These are phyloP conservation scores for Rhopalosiphum maidis DNA, from an alignment of 1,140 invertebrate genomes.

Conservation along the genomic window DNA sequence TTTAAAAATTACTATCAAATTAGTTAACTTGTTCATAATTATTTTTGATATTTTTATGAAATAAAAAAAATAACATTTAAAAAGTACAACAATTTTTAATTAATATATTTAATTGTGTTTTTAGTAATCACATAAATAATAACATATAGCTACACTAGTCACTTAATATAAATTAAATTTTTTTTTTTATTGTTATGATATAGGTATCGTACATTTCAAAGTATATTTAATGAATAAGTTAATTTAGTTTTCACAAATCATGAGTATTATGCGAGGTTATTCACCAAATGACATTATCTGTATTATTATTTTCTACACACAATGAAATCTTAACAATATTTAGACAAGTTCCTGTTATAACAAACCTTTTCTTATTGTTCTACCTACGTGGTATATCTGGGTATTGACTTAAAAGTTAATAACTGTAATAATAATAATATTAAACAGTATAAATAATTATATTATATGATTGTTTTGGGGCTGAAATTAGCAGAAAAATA, in stretches of 20 bases:
- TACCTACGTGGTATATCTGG: background rate
- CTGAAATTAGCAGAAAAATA: background rate
- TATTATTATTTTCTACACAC: background rate
- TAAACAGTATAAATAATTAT: background rate
- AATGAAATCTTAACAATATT: background rate
- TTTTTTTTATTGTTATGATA: too few species aligned
- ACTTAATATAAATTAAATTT: too few species aligned
- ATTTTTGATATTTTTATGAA: background rate
- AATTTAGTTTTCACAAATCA: too few species aligned
- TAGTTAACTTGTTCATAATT: background rate
- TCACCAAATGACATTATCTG: background rate
- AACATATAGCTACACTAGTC: too few species aligned
- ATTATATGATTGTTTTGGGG: background rate
- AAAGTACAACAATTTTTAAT: background rate
- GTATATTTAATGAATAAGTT: too few species aligned
- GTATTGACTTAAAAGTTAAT: background rate
- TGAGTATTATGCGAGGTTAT: too few species aligned
- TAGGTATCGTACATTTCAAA: too few species aligned
- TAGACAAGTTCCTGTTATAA: too few species aligned
- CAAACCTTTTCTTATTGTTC: background rate
- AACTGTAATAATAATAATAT: background rate
- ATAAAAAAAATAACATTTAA: background rate
- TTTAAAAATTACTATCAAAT: background rate
- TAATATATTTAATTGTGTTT: background rate
- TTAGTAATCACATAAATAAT: background rate